Evolutionary conservation across 1,140 invertebrate genomes (phyloP), one percentile per base, ranked within the genome.

Genomic region (Zaprionus tsacasi): DNA sequence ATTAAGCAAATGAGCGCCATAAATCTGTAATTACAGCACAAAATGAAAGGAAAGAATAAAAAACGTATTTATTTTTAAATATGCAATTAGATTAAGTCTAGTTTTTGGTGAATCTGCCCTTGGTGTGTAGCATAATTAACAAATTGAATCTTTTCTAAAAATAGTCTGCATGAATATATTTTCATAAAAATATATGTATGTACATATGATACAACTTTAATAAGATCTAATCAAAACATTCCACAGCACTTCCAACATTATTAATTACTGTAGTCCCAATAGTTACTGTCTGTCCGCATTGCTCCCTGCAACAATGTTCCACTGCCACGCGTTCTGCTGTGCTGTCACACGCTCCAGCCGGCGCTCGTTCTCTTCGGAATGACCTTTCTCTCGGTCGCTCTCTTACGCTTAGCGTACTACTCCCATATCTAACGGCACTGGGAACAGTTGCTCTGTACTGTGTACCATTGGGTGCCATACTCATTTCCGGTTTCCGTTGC

Each of bases 401-500:
- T 67, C 52, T 68, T 45, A 45, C n/a, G n/a, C 40, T 15, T n/a
- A 1, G 2, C 7, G 45, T 8, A 54, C 38, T 71, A 59, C 72
- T 68, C 60, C 30, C 15, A 56, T 45, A 33, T 35, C 21, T n/a
- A 21, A 40, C 40, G 48, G 25, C n/a, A 27, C 15, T 38, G 43
- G 54, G 70, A 52, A 67, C 70, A 61, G 43, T 68, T 50, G 40
- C 35, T 66, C 15, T 66, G 52, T 48, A 63, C 65, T 27, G 43
- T 70, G 70, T 79, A 76, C 82, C 48, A 58, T 60, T 61, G 85
- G 75, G 78, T 81, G 85, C 81, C 76, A 85, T 89, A 74, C 86
- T 89, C 85, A 89, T 89, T 89, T 89, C 85, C 85, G 85, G 85
- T 79, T 89, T 89, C 85, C 85, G 85, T 79, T 89, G 77, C 85